phyloP scores from a whole-genome alignment of 2,113 vertebrate genomes.

The Haplochromis vanheusdeni region DNA sequence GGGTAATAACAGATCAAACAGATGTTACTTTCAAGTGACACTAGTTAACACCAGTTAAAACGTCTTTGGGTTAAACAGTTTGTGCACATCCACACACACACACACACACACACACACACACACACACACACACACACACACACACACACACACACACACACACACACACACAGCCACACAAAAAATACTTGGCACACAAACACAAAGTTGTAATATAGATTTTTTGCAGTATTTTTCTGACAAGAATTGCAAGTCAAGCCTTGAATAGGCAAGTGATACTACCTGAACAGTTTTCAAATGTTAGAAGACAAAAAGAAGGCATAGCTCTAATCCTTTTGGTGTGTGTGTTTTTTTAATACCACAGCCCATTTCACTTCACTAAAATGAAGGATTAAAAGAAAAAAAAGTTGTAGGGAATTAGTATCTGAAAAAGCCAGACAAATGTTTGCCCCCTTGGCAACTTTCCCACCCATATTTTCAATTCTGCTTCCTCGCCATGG shows the following conservation, averaged over 20 bases:
- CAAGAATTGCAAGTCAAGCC: slow-evolving; percentile 24
- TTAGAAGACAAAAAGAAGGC: slow-evolving; percentile 15
- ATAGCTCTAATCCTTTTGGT: background rate
- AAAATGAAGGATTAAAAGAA: background rate
- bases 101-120: background rate
- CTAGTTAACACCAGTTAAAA: background rate
- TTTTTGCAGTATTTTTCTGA: slow-evolving; percentile 26
- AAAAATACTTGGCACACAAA: background rate
- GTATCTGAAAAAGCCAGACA: background rate
- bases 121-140: too few species aligned
- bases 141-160: too few species aligned
- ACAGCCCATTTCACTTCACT: background rate
- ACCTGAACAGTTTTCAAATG: background rate
- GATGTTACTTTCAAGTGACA: background rate
- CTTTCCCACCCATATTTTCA: background rate
- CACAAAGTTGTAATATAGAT: slow-evolving; percentile 50
- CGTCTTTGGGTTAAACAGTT: background rate
- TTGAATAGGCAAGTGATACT: slow-evolving; percentile 22
- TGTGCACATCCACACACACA: background rate
- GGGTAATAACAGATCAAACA: background rate
- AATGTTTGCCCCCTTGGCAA: background rate
- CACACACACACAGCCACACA: background rate
- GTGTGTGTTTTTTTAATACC: background rate
- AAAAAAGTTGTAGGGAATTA: background rate
- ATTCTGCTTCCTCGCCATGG: background rate